Evolutionary conservation across 2,888 invertebrate genomes (phyloP), one percentile per base, ranked within the genome.

Genomic region (Cataglyphis albicans): DNA sequence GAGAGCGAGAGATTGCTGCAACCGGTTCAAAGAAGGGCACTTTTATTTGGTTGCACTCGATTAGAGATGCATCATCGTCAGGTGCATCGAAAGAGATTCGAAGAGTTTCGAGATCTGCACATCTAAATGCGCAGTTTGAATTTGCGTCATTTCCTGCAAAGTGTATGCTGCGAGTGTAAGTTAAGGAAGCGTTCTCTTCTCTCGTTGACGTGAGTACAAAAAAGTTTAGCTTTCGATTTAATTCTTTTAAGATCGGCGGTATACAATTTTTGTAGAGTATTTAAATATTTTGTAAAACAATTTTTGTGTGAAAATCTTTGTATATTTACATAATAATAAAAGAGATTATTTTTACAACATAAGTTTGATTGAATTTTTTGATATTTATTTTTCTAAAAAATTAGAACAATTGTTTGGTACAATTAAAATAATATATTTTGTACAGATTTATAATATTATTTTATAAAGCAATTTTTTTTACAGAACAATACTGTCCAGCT

Each of bases 51-150:
- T 59, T 59, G 29, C 25, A 25, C 57, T 29, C n/a, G 52, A 52
- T 52, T 52, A n/a, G 52, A n/a, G n/a, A 52, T 52, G n/a, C 52
- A 52, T n/a, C 52, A 52, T n/a, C 7, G n/a, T n/a, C n/a, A 52
- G 52, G n/a, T n/a, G 7, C 52, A n/a, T 7, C 6, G 7, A 52
- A 52, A 52, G 52, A 52, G 3, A 52, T 52, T 52, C 52, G 2
- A 7, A 52, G 6, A 7, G 52, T 52, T 52, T 52, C 52, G 7
- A 52, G 52, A 52, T 52, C 52, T 52, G n/a, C 52, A 52, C 52
- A 52, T 52, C 52, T 35, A 35, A 52, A 76, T n/a, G 68, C 55
- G 55, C 41, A 57, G 9, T 35, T 70, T 29, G 21, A 59, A 68
- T 59, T 70, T n/a, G 4, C 21, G 44, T 59, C 70, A 59, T 44